Base-by-base conservation (phyloP, 1,140 invertebrate species). In the Himalopsyche phryganea region DNA sequence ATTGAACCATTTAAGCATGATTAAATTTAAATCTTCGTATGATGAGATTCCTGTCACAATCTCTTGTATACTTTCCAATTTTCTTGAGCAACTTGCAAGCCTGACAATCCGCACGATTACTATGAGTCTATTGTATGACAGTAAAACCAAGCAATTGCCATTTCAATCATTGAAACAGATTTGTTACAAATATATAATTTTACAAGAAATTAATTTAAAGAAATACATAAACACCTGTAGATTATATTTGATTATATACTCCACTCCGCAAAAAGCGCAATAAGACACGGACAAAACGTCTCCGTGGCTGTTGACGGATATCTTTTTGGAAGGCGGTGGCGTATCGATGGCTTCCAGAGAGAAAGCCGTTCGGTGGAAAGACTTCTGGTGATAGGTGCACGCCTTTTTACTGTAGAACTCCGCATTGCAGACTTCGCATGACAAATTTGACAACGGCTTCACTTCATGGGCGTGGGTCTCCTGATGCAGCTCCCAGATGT, bases 181-280 rank as follows among this genome's bases (percentile, higher is more conserved):
- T n/a, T n/a, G n/a, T n/a, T n/a, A n/a, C n/a, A n/a, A n/a, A n/a
- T n/a, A n/a, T n/a, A n/a, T n/a, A n/a, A n/a, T n/a, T n/a, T n/a
- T n/a, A n/a, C n/a, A n/a, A n/a, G n/a, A n/a, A n/a, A n/a, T n/a
- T n/a, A n/a, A n/a, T n/a, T n/a, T n/a, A n/a, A n/a, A n/a, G n/a
- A n/a, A n/a, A n/a, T n/a, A n/a, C n/a, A n/a, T n/a, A n/a, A n/a
- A n/a, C n/a, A 78, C 76, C 68, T 83, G 80, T 57, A 87, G 72
- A 71, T 87, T 87, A 50, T 84, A 85, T 70, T 86, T 87, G 36
- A 85, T 77, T 23, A 85, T 77, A 66, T 85, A 86, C 65, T 86
- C 84, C 47, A 79, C 80, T 5, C 85, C 85, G 71, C 85, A 87
- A 35, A 87, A 76, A 62, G 85, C 79, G 63, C 85, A 87, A 68